A percentile compares a stretch with the other conserved stretches of the same genome.
Evolutionary conservation across 23 tunicate species (phyloP).

Genomic region (Trididemnum clinides): DNA sequence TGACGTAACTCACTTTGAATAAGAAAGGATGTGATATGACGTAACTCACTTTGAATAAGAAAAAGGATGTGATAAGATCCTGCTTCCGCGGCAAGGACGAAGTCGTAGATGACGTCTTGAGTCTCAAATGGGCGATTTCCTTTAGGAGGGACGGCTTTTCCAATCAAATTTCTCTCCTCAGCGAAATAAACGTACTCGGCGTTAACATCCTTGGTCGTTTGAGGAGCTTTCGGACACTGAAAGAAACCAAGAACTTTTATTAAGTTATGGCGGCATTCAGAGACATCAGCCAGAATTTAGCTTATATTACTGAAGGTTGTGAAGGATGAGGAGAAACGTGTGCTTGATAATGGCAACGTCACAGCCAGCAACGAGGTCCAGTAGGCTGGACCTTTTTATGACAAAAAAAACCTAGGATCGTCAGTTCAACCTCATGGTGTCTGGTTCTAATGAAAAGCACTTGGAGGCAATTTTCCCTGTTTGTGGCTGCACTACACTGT

Average conservation of each 20-base stretch:
- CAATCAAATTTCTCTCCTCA: not conserved
- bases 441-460: no score
- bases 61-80: slow-evolving; percentile 14
- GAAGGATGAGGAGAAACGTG: no score
- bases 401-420: no score
- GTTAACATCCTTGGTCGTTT: not conserved
- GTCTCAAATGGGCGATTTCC: not conserved
- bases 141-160: not conserved
- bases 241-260: not conserved
- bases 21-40: slow-evolving; percentile 14
- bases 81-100: not conserved
- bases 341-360: no score
- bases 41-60: slow-evolving; percentile 10
- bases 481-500: no score
- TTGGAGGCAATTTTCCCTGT: no score
- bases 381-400: no score
- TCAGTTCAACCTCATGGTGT: no score
- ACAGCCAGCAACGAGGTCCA: no score
- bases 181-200: not conserved
- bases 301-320: no score
- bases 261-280: no score
- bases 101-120: not conserved
- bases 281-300: no score
- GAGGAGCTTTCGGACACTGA: slow-evolving; percentile 23
- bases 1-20: slow-evolving; percentile 9